Evolutionary conservation across 2,797 vertebrate genomes (phyloP), one percentile per base, ranked within the genome.

Genomic region (Podarcis siculus): DNA sequence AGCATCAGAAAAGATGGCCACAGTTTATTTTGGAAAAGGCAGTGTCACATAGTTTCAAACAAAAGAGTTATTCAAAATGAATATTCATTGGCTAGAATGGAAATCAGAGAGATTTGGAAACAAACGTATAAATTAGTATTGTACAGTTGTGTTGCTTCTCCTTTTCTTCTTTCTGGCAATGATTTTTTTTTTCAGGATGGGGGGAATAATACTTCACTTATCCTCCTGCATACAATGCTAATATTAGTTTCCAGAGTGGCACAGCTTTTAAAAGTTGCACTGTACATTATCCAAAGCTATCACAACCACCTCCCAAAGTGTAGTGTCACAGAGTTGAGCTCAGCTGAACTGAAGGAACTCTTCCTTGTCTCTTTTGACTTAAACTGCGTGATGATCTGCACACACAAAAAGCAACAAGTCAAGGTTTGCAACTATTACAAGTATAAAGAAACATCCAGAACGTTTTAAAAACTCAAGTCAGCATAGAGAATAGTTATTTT

Each of bases 151-250:
- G 64, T 83, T 92, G 61, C 3, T 27, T 84, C 89, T 90, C 83
- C n/a, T 81, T 72, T 90, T 55, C 94, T 95, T 91, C 55, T 32
- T 91, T 91, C 85, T 94, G 87, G 90, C 90, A 91, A 83, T 89
- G 49, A 55, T 95, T 95, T 86, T 93, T 86, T 93, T 85, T 90
- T 93, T 55, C 49, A 15, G 49, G 49, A 15, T 55, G 49, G 49
- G 49, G 49, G 85, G 91, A 95, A 95, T 90, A 92, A 94, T 91
- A 35, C 88, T 94, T 92, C 94, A 85, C 92, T 93, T 91, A 90
- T 94, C 90, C 93, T 94, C 90, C 93, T 90, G 92, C 91, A 91
- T 94, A 94, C 92, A 94, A 90, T 88, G n/a, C 91, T 89, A 88
- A 79, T 64, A 89, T 55, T 55, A 55, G 49, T 55, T 55, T 91